Evolutionary conservation across 2,888 invertebrate species (phyloP), one percentile per base, ranked within the genome.

Genomic region (Lysandra coridon): DNA sequence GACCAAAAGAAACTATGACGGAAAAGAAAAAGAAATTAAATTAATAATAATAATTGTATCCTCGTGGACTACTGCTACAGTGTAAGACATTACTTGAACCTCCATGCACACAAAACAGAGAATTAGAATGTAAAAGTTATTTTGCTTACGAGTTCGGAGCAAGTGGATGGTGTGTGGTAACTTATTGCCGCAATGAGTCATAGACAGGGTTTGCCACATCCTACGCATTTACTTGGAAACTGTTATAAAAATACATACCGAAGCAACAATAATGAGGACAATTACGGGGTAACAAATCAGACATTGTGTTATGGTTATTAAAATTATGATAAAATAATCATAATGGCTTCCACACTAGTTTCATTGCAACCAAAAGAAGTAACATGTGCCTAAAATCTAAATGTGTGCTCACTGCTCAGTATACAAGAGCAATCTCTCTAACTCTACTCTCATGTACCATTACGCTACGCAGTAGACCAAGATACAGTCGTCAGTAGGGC

Each of bases 221-320:
- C 69, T 69, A 69, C 69, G 69, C 69, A 62, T 62, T 69, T 5
- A 69, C 30, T 69, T 69, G 14, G 33, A 14, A 33, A 69, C 33
- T 37, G 33, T 69, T 37, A 37, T 69, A 69, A 69, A 69, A 69
- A 69, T 69, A 69, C 33, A 69, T 69, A 33, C 14, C 69, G 33
- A 37, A 69, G 33, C 30, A 69, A 37, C 69, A 10, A 62, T 23
- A 62, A 23, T 62, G 64, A 64, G 64, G 64, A 64, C 64, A 64
- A 64, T 57, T 33, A 69, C 30, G 64, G 33, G 12, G 33, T 33
- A 69, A 33, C 64, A 69, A 12, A 57, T 1, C 12, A 30, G 64
- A 12, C 64, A 4, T 30, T 62, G 60, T 62, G n/a, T n/a, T 5
- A 23, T 23, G 62, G 6, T 23, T 12, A 69, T 33, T 14, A 69